Base-by-base conservation (phyloP, 2,888 invertebrate species). In the Cabera pusaria region DNA sequence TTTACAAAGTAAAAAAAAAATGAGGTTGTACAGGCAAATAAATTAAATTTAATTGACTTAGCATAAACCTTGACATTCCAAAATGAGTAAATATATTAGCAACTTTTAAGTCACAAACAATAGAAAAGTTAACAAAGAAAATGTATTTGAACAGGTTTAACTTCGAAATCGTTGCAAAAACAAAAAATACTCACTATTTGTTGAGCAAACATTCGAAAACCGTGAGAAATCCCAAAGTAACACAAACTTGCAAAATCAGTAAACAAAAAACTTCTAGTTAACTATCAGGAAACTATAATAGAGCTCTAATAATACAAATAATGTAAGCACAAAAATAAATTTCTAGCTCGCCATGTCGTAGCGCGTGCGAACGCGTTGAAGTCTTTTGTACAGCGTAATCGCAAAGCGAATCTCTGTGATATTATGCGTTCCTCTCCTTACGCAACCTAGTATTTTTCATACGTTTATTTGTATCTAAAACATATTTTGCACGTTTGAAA, bases 331-430 rank as follows among this genome's bases (percentile, higher is more conserved):
- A 28, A 12, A 36, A 18, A 40, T 24, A 19, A 31, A 16, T 31
- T 11, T 36, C 34, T 29, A 35, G 38, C 32, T 42, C 41, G 40
- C 29, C 42, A 40, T 40, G 40, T 35, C 40, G 46, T 44, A 43
- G 44, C 38, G 40, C 40, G 27, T 29, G 16, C 14, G 42, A 44
- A 50, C 66, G 78, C 82, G 82, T 82, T 83, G 69, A 81, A 62
- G 67, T 83, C 81, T 81, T 79, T 79, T 77, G 66, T 73, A 80
- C 52, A 61, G 36, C 12, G 38, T 17, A 37, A 21, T 36, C 7
- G 20, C 32, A n/a, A n/a, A n/a, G n/a, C n/a, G n/a, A n/a, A n/a
- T 11, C 14, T 14, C 14, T 14, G 14, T 14, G 16, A 8, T n/a
- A n/a, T n/a, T n/a, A n/a, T n/a, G n/a, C n/a, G n/a, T n/a, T n/a